These are phyloP conservation scores for Penaeus vannamei DNA, from an alignment of 1,140 invertebrate species.

Conservation along the genomic window DNA sequence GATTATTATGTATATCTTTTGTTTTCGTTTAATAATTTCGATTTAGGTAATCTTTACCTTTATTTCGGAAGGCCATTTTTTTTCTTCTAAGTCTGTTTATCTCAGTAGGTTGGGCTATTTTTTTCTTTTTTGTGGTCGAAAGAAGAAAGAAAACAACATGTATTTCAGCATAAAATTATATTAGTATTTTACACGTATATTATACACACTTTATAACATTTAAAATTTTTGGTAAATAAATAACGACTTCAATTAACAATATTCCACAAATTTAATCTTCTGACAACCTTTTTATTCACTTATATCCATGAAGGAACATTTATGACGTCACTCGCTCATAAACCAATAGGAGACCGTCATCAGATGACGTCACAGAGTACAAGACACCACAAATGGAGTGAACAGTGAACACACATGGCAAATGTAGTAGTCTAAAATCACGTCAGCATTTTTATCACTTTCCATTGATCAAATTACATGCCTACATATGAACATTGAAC, in stretches of 20 bases:
- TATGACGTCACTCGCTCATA: slow-evolving; percentile 36
- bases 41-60: background rate
- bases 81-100: background rate
- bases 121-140: background rate
- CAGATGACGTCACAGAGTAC: slow-evolving; percentile 45
- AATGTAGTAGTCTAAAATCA: slow-evolving; percentile 20
- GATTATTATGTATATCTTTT: no score
- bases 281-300: slow-evolving; percentile 46
- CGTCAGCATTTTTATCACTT: slow-evolving; percentile 23
- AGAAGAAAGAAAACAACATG: slow-evolving; percentile 9
- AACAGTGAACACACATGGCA: slow-evolving; percentile 45
- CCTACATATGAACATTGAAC: slow-evolving; percentile 37
- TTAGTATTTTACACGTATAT: slow-evolving; percentile 65
- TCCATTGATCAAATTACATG: slow-evolving; percentile 5
- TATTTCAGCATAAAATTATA: slow-evolving; percentile 63
- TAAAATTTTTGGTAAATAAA: slow-evolving; percentile 62
- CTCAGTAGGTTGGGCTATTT: background rate
- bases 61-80: background rate
- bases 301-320: slow-evolving; percentile 1
- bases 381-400: slow-evolving; percentile 28
- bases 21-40: background rate
- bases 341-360: slow-evolving; percentile 48
- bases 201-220: slow-evolving; percentile 66
- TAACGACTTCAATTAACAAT: slow-evolving; percentile 59
- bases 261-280: slow-evolving; percentile 50